Conservation (phyloP, 2,888 invertebrate species). For the Hirudinaria manillensis region DNA sequence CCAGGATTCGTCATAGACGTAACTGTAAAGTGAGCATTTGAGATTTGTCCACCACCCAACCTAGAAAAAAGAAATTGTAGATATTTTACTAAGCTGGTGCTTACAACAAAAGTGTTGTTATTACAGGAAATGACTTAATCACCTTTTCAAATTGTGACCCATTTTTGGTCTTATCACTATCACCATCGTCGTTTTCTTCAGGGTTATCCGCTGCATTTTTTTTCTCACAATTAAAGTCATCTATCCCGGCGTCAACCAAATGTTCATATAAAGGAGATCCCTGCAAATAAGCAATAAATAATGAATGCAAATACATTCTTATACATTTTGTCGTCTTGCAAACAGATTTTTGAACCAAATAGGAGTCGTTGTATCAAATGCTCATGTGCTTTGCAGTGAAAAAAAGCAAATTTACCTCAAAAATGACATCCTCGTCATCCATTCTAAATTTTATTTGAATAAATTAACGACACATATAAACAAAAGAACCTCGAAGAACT, state of each 20-base stretch:
- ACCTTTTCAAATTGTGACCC: not conserved
- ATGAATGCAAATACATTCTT: not conserved
- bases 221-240: slow-evolving; percentile 16
- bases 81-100: not conserved
- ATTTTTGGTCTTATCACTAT: not conserved
- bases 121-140: too few relatives aligned
- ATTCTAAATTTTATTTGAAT: slow-evolving; percentile 15
- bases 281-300: slow-evolving; percentile 6
- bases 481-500: slow-evolving; percentile 2
- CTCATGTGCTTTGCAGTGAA: too few relatives aligned
- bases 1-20: slow-evolving; percentile 33
- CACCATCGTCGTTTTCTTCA: not conserved
- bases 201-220: not conserved
- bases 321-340: not conserved
- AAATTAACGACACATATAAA: slow-evolving; percentile 11
- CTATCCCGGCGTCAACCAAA: slow-evolving; percentile 29
- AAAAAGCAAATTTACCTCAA: slow-evolving; percentile 31
- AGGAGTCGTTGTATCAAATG: too few relatives aligned
- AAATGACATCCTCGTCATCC: slow-evolving; percentile 36
- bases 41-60: not conserved
- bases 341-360: too few relatives aligned
- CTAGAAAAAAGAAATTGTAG: not conserved
- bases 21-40: slow-evolving; percentile 16
- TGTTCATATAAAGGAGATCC: slow-evolving; percentile 31
- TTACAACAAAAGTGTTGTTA: not conserved